Conservation (phyloP, 2,113 vertebrate genomes). For the Mormyrus iriodes region DNA sequence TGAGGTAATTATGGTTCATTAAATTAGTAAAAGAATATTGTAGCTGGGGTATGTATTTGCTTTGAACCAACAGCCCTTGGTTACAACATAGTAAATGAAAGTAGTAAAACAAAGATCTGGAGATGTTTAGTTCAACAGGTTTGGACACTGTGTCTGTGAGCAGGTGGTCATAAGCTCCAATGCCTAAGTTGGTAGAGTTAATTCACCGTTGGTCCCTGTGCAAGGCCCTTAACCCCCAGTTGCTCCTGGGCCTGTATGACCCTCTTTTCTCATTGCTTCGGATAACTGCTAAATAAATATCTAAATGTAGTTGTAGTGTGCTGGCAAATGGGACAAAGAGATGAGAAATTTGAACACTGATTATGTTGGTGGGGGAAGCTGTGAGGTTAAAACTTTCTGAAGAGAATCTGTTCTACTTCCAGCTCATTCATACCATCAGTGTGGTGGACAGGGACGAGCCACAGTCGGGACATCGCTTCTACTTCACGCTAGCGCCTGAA, state of each 20-base stretch:
- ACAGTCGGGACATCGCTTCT: conserved; percentile 84
- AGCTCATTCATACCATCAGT: conserved; percentile 97
- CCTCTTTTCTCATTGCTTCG: not conserved
- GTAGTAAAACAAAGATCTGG: not conserved
- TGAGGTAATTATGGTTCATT: not conserved
- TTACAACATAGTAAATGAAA: not conserved
- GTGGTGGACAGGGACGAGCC: conserved; percentile 93
- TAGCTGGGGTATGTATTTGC: not conserved
- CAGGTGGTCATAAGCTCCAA: not conserved
- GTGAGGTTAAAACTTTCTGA: not conserved
- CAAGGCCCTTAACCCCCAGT: not conserved
- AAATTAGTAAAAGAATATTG: not conserved
- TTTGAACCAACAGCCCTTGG: not conserved
- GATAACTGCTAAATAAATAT: not conserved
- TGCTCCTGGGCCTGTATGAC: too few relatives aligned
- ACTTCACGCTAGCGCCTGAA: conserved; percentile 82
- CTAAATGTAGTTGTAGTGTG: not conserved
- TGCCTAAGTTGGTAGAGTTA: not conserved
- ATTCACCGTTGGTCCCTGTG: not conserved
- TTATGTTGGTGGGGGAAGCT: too few relatives aligned
- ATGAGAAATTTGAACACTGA: not conserved
- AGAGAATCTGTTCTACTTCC: not conserved
- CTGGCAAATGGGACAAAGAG: not conserved
- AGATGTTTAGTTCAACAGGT: not conserved
- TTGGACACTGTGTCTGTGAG: not conserved